Evolutionary conservation across 2,113 vertebrate genomes (phyloP).

Genomic region (Thinocorus orbignyianus): DNA sequence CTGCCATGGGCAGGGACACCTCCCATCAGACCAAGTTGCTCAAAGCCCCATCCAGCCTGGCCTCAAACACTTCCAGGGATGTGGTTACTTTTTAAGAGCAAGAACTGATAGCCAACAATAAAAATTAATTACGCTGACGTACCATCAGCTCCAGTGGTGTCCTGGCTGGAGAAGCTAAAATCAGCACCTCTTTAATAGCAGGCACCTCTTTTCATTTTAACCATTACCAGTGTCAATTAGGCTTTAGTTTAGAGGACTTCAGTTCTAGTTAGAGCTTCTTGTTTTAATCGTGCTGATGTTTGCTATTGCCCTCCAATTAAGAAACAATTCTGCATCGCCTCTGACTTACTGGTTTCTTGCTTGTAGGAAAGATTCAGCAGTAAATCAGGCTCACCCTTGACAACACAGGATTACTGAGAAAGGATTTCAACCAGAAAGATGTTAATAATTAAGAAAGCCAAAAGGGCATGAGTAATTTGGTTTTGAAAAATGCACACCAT

Average conservation of each 20-base stretch:
- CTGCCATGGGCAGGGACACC: too few relatives aligned
- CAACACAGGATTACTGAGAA: slow-evolving; percentile 16
- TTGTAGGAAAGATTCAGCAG: slow-evolving; percentile 12
- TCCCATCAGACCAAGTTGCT: too few relatives aligned
- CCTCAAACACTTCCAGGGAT: too few relatives aligned
- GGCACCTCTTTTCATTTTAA: not conserved
- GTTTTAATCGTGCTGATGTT: not conserved
- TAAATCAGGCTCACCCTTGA: slow-evolving; percentile 39
- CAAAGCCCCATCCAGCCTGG: too few relatives aligned
- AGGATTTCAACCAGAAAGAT: slow-evolving; percentile 49
- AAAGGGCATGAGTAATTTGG: slow-evolving; percentile 59
- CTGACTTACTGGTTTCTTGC: not conserved
- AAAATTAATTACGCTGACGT: not conserved
- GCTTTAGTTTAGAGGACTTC: not conserved
- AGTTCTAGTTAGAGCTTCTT: not conserved
- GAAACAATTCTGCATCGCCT: not conserved
- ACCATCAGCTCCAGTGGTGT: not conserved
- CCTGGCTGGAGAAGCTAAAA: not conserved
- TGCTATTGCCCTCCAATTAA: not conserved
- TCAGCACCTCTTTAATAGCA: not conserved
- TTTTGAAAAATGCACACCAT: slow-evolving; percentile 59
- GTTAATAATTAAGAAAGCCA: slow-evolving; percentile 73
- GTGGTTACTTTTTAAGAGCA: not conserved
- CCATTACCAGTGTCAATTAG: slow-evolving; percentile 1
- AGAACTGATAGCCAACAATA: not conserved